A percentile compares a stretch with the other conserved stretches of the same genome.
Evolutionary conservation across 2,888 invertebrate genomes (phyloP).

Genomic region (Podotricha telesiphe): DNA sequence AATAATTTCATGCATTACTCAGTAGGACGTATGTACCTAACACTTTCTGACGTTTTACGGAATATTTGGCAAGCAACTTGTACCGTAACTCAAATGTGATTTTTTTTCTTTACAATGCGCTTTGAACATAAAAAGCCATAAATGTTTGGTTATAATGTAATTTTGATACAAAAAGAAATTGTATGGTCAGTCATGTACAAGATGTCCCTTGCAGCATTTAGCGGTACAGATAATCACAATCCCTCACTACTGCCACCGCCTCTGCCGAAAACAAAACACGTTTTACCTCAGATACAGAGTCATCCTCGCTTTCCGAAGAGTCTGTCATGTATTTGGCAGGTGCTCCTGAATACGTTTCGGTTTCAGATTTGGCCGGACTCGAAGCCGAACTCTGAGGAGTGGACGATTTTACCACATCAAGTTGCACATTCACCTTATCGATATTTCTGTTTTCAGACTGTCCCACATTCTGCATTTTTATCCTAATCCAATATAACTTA

Average conservation of each 20-base stretch:
- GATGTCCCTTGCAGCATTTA: constrained; percentile 88
- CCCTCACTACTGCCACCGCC: constrained; percentile 81
- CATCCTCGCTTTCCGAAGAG: constrained; percentile 97
- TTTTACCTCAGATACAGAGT: constrained; percentile 97
- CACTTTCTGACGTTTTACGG: constrained; percentile 84
- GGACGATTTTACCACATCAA: constrained; percentile 88
- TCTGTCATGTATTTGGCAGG: constrained; percentile 95
- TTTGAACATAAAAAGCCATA: constrained; percentile 59
- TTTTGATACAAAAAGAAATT: constrained; percentile 64
- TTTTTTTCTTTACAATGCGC: constrained; percentile 65
- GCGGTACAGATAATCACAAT: constrained; percentile 84
- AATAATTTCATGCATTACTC: constrained; percentile 81
- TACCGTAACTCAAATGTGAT: constrained; percentile 71
- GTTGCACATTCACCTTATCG: constrained; percentile 90
- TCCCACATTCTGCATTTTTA: constrained; percentile 96
- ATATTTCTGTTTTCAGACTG: constrained; percentile 93
- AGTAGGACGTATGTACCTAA: constrained; percentile 81
- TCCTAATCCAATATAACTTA: constrained; percentile 85
- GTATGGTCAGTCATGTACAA: constrained; percentile 80
- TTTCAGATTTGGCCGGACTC: constrained; percentile 92
- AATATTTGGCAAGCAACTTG: constrained; percentile 82
- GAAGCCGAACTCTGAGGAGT: constrained; percentile 93
- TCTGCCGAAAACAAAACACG: constrained; percentile 82
- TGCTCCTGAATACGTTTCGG: constrained; percentile 92
- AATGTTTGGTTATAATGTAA: constrained; percentile 57